Percentiles rank a stretch among this genome's conserved stretches.
These are phyloP conservation scores for Elysia chlorotica DNA, from an alignment of 1,140 invertebrate species.

Conservation along the genomic window DNA sequence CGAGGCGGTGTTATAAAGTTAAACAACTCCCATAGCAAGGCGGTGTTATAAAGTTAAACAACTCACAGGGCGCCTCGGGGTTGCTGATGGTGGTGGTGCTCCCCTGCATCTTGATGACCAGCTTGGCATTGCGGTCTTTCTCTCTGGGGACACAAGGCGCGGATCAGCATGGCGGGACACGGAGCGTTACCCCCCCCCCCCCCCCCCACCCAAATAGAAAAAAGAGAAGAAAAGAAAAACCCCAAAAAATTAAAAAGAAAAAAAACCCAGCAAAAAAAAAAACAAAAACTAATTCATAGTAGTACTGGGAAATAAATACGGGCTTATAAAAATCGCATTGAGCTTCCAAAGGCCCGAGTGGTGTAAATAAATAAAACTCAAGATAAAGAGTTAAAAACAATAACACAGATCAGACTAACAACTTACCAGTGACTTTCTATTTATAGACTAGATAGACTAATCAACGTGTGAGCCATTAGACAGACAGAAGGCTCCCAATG, in stretches of 20 bases:
- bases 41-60: neutral
- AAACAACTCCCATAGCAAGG: no score
- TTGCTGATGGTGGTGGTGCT: slow-evolving; percentile 64
- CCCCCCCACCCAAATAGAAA: neutral
- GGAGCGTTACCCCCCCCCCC: neutral
- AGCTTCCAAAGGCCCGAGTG: no score
- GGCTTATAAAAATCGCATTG: neutral
- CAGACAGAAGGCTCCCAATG: no score
- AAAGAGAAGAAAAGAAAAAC: neutral
- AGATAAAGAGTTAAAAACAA: no score
- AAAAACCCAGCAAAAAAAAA: neutral
- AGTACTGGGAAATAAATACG: neutral
- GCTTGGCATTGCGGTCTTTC: slow-evolving; percentile 65
- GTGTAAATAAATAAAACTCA: no score
- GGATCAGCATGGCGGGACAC: neutral
- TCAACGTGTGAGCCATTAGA: no score
- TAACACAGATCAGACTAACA: no score
- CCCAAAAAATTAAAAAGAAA: neutral
- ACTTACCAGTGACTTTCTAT: no score
- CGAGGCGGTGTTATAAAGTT: no score
- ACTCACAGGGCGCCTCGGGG: slow-evolving; percentile 56
- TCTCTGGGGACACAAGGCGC: slow-evolving; percentile 58
- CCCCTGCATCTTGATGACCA: slow-evolving; percentile 68
- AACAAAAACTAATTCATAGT: neutral
- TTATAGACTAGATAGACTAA: no score